A percentile compares a stretch with the other conserved stretches of the same genome.
phyloP scores from a whole-genome alignment of 53 echinoderm and acorn worm genomes.

The Antedon mediterranea region DNA sequence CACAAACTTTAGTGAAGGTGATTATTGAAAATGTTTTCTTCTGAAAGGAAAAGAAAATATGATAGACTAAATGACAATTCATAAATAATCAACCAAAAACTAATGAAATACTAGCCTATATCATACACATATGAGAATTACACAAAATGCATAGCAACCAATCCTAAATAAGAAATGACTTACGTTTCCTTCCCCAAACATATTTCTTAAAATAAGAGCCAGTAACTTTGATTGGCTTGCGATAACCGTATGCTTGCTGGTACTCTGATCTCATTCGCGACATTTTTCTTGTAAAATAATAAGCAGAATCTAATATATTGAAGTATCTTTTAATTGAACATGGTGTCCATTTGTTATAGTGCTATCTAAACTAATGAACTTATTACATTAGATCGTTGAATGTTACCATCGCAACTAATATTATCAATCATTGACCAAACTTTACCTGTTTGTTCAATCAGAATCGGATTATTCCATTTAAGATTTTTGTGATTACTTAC shows the following conservation, averaged over 20 bases:
- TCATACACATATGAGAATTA: background rate
- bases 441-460: background rate
- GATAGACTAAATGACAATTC: too few relatives aligned
- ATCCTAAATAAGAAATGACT: conserved; percentile 10
- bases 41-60: too few relatives aligned
- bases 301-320: too few relatives aligned
- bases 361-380: background rate
- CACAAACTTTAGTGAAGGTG: too few relatives aligned
- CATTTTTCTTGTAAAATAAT: too few relatives aligned
- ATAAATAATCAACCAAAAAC: background rate
- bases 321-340: background rate
- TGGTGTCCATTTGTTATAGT: background rate
- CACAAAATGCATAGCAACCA: background rate
- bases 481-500: background rate
- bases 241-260: background rate
- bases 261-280: background rate
- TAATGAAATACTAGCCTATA: background rate
- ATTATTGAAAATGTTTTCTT: too few relatives aligned
- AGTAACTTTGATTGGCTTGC: background rate
- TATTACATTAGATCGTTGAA: background rate
- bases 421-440: background rate
- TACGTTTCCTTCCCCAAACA: conserved; percentile 35
- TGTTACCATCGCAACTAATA: background rate
- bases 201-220: conserved; percentile 29
- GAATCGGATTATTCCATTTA: background rate